Conservation (phyloP, 2,113 vertebrate species). For the Recurvirostra avosetta region DNA sequence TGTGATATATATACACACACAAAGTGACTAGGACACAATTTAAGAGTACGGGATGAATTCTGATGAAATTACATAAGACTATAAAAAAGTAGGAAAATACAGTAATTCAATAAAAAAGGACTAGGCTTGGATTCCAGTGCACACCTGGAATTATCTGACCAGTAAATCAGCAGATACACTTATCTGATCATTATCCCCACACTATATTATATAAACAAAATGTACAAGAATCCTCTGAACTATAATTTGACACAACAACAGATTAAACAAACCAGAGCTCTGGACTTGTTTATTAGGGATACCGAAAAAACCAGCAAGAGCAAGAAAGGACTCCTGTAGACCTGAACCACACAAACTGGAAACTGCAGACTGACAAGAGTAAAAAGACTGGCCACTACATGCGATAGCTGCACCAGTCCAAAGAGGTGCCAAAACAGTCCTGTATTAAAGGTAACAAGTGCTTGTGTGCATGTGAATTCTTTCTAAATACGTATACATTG, state of each 20-base stretch:
- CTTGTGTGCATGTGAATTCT: rapidly evolving
- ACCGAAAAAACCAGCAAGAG: background rate
- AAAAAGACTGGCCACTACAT: background rate
- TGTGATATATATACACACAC: rapidly evolving
- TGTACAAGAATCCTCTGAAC: background rate
- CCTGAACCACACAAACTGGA: background rate
- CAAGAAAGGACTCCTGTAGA: background rate
- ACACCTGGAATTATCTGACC: background rate
- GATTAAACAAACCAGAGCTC: background rate
- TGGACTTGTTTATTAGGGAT: background rate
- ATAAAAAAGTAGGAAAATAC: background rate
- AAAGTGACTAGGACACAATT: background rate
- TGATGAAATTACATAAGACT: background rate
- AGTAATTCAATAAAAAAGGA: background rate
- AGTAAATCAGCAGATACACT: background rate
- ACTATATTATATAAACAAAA: background rate
- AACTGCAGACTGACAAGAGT: background rate
- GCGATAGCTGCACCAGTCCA: background rate
- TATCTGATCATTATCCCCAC: background rate
- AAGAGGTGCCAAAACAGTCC: background rate
- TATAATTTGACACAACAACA: background rate
- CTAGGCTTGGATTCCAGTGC: background rate
- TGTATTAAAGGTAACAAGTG: background rate
- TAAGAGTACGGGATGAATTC: background rate
- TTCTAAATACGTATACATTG: background rate